A percentile compares a stretch with the other conserved stretches of the same genome.
Conservation (phyloP, 2,888 invertebrate genomes). For the Apocheima hispidaria region DNA sequence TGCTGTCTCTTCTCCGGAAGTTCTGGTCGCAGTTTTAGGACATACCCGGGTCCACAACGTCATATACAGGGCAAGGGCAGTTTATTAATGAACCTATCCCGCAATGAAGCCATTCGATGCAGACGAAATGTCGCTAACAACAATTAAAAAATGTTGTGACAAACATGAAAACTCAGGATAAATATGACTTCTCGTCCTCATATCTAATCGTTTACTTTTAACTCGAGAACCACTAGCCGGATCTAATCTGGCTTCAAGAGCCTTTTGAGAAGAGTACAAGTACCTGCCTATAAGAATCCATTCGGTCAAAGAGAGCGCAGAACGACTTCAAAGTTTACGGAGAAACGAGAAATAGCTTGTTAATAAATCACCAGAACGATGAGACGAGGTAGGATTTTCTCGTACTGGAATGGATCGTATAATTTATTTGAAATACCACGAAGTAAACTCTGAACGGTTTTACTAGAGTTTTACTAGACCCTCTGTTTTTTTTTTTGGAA, state of each 20-base stretch:
- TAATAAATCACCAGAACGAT: constrained; percentile 14
- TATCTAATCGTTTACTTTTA: constrained; percentile 8
- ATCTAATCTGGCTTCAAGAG: constrained; percentile 18
- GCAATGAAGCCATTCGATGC: constrained; percentile 7
- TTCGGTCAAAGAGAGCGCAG: constrained; percentile 16
- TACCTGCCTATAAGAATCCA: constrained; percentile 10
- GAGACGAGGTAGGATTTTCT: background rate
- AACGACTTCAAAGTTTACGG: constrained; percentile 47
- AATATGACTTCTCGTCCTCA: constrained; percentile 1
- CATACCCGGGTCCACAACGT: no score
- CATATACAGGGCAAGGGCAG: no score
- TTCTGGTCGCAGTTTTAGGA: no score
- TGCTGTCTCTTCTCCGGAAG: no score
- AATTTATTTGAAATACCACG: background rate
- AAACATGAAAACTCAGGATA: background rate
- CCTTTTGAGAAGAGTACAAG: constrained; percentile 14
- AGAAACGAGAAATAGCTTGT: constrained; percentile 31
- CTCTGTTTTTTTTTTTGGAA: no score
- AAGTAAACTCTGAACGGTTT: background rate
- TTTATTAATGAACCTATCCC: constrained; percentile 13
- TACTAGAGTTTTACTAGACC: background rate
- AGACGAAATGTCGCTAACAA: background rate
- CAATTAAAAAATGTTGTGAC: background rate
- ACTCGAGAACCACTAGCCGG: constrained; percentile 8
- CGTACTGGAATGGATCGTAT: background rate